A percentile compares a stretch with the other conserved stretches of the same genome.
Conservation (phyloP, 2,113 vertebrate genomes). For the Neolamprologus caudopunctatus region DNA sequence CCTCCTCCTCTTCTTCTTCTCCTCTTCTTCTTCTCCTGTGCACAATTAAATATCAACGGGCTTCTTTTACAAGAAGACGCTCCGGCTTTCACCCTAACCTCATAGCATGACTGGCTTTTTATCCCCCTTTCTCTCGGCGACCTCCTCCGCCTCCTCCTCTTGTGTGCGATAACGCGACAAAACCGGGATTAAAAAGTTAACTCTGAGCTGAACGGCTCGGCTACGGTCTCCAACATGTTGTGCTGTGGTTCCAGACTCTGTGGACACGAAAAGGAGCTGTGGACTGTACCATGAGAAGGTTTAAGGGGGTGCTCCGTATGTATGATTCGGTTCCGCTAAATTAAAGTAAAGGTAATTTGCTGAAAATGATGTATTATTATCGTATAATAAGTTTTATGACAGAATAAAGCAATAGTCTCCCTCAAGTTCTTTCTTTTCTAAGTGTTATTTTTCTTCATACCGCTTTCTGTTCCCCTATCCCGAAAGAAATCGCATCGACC, state of each 20-base stretch:
- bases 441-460: fast-evolving
- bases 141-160: slow-evolving; percentile 20
- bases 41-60: not conserved
- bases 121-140: not conserved
- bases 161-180: slow-evolving; percentile 28
- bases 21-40: not conserved
- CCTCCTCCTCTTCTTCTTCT: not conserved
- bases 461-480: not conserved
- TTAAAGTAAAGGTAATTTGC: fast-evolving
- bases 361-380: fast-evolving
- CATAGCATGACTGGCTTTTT: slow-evolving; percentile 50
- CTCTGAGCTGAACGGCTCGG: not conserved
- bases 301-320: not conserved
- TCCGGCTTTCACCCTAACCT: slow-evolving; percentile 23
- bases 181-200: slow-evolving; percentile 61
- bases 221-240: slow-evolving; percentile 59
- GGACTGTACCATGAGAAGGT: slow-evolving; percentile 53
- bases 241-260: slow-evolving; percentile 32
- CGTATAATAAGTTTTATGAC: fast-evolving
- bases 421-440: fast-evolving
- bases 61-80: slow-evolving; percentile 1
- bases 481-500: slow-evolving; percentile 6
- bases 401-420: fast-evolving
- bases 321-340: not conserved
- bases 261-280: slow-evolving; percentile 55